Conservation (phyloP, 2,797 vertebrate species). For the Spinus olivaceus region DNA sequence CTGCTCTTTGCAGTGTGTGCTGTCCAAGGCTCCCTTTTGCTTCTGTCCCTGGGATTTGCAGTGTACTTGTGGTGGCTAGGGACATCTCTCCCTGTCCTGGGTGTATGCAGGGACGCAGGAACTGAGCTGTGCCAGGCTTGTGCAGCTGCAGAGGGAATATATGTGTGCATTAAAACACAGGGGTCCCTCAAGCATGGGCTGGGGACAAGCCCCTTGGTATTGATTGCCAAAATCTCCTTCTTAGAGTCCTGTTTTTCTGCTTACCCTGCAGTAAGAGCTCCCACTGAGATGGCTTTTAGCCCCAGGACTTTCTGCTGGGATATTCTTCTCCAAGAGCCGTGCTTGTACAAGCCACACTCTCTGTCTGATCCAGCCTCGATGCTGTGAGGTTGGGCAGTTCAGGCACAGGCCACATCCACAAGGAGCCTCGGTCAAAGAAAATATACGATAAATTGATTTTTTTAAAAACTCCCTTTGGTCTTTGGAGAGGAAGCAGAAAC, state of each 20-base stretch:
- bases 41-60: accelerated
- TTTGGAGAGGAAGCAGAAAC: conserved; percentile 28
- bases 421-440: not conserved
- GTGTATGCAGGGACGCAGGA: not conserved
- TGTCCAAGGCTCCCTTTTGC: not conserved
- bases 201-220: not conserved
- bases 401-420: not conserved
- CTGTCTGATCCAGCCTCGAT: not conserved
- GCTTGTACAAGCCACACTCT: not conserved
- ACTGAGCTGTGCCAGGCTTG: not conserved
- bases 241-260: not conserved
- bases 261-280: not conserved
- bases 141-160: not conserved
- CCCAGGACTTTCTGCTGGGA: not conserved
- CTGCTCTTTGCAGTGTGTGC: not conserved
- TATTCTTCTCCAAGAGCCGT: not conserved
- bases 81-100: not conserved
- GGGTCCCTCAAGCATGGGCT: not conserved
- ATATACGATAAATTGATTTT: not conserved
- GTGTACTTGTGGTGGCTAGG: not conserved
- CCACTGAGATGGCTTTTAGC: not conserved
- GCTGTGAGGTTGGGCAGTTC: not conserved
- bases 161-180: not conserved
- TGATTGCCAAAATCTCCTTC: not conserved
- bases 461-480: not conserved